A percentile compares a stretch with the other conserved stretches of the same genome.
Evolutionary conservation across 2,113 vertebrate genomes (phyloP).

Genomic region (Cheilinus undulatus): DNA sequence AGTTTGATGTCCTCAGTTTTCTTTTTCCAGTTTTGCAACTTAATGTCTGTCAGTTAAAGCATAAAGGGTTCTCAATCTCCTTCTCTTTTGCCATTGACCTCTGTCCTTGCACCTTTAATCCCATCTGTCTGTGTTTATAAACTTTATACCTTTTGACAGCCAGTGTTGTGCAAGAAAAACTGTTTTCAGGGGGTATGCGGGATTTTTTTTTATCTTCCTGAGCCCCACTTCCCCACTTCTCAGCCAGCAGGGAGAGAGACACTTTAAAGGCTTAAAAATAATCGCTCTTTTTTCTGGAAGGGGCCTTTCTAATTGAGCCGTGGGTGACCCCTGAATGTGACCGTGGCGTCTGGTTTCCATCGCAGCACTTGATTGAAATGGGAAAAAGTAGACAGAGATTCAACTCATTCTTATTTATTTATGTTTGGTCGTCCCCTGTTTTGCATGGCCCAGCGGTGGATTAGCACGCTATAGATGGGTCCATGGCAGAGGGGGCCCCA

Average conservation of each 20-base stretch:
- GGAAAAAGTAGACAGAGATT: conserved; percentile 67
- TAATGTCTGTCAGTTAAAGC: conserved; percentile 66
- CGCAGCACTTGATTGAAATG: conserved; percentile 74
- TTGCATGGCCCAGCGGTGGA: conserved; percentile 59
- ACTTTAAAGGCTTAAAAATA: conserved; percentile 76
- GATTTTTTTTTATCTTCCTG: conserved; percentile 33
- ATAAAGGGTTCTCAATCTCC: conserved; percentile 57
- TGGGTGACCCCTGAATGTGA: conserved; percentile 71
- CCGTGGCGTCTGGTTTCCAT: conserved; percentile 76
- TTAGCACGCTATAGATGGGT: conserved; percentile 72
- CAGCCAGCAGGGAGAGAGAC: conserved; percentile 58
- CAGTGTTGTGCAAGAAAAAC: conserved; percentile 20
- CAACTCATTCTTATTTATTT: conserved; percentile 76
- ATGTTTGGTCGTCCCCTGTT: conserved; percentile 67
- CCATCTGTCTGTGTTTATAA: conserved; percentile 75
- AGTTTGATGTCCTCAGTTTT: conserved; percentile 30
- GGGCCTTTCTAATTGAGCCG: conserved; percentile 77
- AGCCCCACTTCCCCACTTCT: conserved; percentile 58
- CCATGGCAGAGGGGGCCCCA: conserved; percentile 56
- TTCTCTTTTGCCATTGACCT: conserved; percentile 63
- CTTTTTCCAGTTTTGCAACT: conserved; percentile 30
- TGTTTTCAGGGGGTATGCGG: conserved; percentile 11
- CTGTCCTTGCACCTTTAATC: conserved; percentile 76
- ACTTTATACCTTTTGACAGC: conserved; percentile 74
- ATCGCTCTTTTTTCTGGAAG: conserved; percentile 67